A percentile compares a stretch with the other conserved stretches of the same genome.
Conservation (phyloP, 1,140 invertebrate genomes). For the Orius insidiosus region DNA sequence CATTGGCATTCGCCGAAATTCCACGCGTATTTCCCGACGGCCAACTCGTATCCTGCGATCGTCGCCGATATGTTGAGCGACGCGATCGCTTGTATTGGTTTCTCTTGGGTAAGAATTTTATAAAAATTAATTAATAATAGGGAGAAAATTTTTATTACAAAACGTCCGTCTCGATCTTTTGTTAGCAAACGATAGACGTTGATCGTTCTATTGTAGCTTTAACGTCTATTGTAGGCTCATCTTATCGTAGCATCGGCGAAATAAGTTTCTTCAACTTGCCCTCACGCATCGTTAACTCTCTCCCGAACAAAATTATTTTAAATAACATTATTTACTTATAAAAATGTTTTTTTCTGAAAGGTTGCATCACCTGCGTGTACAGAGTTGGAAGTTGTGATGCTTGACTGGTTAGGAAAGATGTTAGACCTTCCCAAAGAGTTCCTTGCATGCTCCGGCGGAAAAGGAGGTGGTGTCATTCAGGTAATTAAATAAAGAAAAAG, state of each 20-base stretch:
- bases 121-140: background rate
- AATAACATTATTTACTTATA: background rate
- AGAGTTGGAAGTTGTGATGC: constrained; percentile 89
- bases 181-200: constrained; percentile 21
- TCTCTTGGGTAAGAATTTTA: constrained; percentile 52
- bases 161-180: background rate
- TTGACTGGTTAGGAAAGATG: constrained; percentile 96
- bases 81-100: constrained; percentile 80
- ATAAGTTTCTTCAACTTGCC: background rate
- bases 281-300: background rate
- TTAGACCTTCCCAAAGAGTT: constrained; percentile 79
- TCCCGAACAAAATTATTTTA: background rate
- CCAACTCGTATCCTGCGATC: constrained; percentile 83
- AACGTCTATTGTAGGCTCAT: background rate
- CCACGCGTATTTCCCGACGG: constrained; percentile 95
- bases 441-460: constrained; percentile 57
- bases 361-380: constrained; percentile 93
- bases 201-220: constrained; percentile 15
- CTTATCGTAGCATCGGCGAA: background rate
- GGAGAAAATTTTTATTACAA: background rate
- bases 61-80: constrained; percentile 94
- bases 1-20: constrained; percentile 97
- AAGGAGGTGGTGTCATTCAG: constrained; percentile 78
- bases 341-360: constrained; percentile 29
- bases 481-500: constrained; percentile 23